Evolutionary conservation across 1,140 invertebrate genomes (phyloP).

Genomic region (Brachionus calyciflorus): DNA sequence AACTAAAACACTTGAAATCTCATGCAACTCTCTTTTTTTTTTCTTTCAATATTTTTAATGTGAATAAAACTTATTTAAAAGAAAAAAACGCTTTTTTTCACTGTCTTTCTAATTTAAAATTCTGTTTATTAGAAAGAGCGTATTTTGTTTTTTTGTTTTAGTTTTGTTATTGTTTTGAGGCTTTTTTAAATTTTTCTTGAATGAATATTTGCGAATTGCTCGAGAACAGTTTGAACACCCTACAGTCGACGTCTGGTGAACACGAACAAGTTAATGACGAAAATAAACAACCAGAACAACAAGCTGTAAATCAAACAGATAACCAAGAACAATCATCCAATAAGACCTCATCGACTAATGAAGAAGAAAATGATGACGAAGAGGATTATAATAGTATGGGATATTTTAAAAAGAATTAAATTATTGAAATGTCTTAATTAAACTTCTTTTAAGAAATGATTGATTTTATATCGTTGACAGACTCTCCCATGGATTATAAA

Average conservation of each 20-base stretch:
- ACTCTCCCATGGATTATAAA: not conserved
- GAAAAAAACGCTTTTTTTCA: not conserved
- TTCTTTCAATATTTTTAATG: not conserved
- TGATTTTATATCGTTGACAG: constrained; percentile 10
- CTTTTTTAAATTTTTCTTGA: constrained; percentile 5
- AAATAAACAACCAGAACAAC: not conserved
- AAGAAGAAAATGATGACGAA: not conserved
- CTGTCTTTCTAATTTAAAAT: not conserved
- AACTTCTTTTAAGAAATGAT: constrained; percentile 17
- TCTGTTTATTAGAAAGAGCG: not conserved
- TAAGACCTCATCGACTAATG: not conserved
- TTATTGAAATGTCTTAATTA: not conserved
- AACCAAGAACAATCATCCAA: not conserved
- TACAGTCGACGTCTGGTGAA: constrained; percentile 8
- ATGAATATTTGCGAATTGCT: constrained; percentile 42
- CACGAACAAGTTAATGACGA: not conserved
- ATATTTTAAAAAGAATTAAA: not conserved
- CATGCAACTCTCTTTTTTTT: constrained; percentile 17
- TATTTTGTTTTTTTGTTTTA: not conserved
- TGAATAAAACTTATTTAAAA: not conserved
- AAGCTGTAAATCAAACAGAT: not conserved
- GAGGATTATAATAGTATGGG: not conserved
- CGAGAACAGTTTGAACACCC: constrained; percentile 25
- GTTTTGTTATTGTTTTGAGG: not conserved
- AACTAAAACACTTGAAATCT: not conserved